Evolutionary conservation across 2,888 invertebrate species (phyloP), one percentile per base, ranked within the genome.

Genomic region (Willowsia nigromaculata): DNA sequence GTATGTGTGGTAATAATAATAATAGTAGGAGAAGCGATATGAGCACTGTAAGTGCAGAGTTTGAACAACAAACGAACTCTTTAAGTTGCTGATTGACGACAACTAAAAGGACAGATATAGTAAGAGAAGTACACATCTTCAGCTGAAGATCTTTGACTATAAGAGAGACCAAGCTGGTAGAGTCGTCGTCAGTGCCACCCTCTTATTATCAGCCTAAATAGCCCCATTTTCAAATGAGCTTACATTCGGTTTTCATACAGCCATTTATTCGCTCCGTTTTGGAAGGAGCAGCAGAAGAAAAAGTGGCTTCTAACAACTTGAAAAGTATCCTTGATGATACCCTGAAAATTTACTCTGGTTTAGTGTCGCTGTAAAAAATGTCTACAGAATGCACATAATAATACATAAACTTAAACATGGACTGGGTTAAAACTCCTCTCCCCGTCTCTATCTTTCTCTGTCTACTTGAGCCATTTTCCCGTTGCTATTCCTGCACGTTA

Each of bases 41-140:
- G 40, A 7, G 15, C 59, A 25, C 25, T 18, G 40, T 43, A 47
- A 74, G 47, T 74, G 47, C 76, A 50, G 18, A 43, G 71, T 40
- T 76, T 47, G 13, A 43, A 7, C 18, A 53, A 25, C 11, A 30
- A n/a, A 47, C 7, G 43, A 30, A 30, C n/a, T 76, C 50, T 59
- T 47, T 62, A 40, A 50, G 59, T 59, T 74, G 50, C 80, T 89
- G 85, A 89, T 84, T 89, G 89, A 89, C 85, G 89, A 89, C 89
- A 89, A 43, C 53, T 43, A 85, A 89, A 76, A 56, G 30, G 47
- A 85, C 68, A 68, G 80, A 89, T 85, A n/a, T n/a, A 89, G 85
- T 89, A 80, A 78, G 56, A 80, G 43, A 62, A 71, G 71, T 81
- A 89, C 59, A 89, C 80, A 50, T 84, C 68, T 25, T n/a, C n/a